A percentile compares a stretch with the other conserved stretches of the same genome.
These are phyloP conservation scores for Rhinolophus sinicus DNA, from an alignment of 2,113 vertebrate species.

Conservation along the genomic window DNA sequence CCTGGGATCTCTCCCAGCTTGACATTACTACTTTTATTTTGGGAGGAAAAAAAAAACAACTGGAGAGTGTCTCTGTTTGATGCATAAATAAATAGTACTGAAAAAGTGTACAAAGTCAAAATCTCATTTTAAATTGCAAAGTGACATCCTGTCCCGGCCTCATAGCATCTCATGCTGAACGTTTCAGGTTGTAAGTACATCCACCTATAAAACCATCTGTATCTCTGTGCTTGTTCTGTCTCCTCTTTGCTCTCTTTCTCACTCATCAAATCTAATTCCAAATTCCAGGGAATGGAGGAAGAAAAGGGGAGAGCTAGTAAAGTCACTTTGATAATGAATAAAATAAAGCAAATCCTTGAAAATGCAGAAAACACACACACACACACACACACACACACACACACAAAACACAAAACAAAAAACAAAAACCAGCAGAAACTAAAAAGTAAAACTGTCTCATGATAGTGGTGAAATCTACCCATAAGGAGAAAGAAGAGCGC, in stretches of 20 bases:
- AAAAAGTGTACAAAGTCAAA: conserved; percentile 37
- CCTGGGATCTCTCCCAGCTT: conserved; percentile 11
- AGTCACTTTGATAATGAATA: background rate
- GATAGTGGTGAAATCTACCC: background rate
- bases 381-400: too few species aligned
- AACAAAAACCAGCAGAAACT: background rate
- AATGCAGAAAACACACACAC: background rate
- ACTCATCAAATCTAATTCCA: background rate
- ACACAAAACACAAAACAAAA: too few species aligned
- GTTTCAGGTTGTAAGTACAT: conserved; percentile 47
- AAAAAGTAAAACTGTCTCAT: background rate
- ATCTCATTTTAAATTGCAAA: conserved; percentile 42
- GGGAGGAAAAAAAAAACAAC: background rate
- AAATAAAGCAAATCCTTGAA: background rate
- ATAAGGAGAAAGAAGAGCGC: background rate
- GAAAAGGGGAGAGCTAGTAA: background rate
- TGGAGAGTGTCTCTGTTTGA: background rate
- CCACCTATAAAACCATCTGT: background rate
- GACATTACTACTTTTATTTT: conserved; percentile 52
- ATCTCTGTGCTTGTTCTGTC: background rate
- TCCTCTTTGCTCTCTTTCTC: background rate
- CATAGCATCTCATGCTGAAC: background rate
- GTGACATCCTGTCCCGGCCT: conserved; percentile 35
- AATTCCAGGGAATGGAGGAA: background rate
- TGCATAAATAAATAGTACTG: conserved; percentile 40